Conservation (phyloP, 2,113 vertebrate genomes). For the Pardalotus punctatus region DNA sequence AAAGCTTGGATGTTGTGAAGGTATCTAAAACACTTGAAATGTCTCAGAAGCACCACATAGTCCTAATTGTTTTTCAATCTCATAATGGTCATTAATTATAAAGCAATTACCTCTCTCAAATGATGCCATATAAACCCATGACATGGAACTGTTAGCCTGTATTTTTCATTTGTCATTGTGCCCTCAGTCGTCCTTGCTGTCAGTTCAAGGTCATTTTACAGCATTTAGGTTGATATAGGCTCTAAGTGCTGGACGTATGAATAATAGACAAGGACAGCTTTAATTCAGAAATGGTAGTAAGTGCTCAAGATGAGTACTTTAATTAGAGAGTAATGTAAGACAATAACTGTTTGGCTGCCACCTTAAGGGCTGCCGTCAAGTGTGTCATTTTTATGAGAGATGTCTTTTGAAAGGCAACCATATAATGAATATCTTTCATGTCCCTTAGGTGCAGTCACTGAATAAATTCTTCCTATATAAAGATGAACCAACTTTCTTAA, state of each 20-base stretch:
- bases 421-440: fast-evolving
- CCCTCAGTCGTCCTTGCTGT: not conserved
- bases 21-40: not conserved
- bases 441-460: not conserved
- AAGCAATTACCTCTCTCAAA: not conserved
- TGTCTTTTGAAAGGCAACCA: not conserved
- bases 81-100: not conserved
- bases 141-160: not conserved
- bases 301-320: not conserved
- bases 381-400: not conserved
- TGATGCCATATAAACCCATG: not conserved
- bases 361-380: not conserved
- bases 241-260: not conserved
- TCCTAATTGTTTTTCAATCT: not conserved
- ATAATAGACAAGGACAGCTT: not conserved
- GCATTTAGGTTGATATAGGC: not conserved
- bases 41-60: not conserved
- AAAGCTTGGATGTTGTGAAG: not conserved
- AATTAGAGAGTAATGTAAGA: not conserved
- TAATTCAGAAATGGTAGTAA: not conserved
- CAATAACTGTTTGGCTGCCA: conserved; percentile 2
- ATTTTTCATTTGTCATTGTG: not conserved
- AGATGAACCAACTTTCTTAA: not conserved
- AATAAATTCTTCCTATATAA: not conserved
- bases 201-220: not conserved